Percentiles rank a stretch among this genome's conserved stretches.
Evolutionary conservation across 53 echinoderm and acorn worm species (phyloP).

Genomic region (Holothuria leucospilota): DNA sequence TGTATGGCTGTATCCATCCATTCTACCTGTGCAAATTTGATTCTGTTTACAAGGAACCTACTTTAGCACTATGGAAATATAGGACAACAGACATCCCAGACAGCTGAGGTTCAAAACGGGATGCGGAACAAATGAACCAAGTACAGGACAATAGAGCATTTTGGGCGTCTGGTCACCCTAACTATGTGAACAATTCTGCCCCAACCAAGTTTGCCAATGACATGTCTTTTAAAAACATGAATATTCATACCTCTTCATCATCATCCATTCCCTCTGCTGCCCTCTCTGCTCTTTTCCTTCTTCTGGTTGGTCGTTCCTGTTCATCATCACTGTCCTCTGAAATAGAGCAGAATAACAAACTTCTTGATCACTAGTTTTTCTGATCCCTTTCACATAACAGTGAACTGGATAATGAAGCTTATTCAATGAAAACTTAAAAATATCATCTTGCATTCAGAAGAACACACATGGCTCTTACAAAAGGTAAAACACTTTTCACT

Average conservation of each 20-base stretch:
- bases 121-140: too few species aligned
- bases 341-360: constrained; percentile 6
- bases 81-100: too few species aligned
- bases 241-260: constrained; percentile 67
- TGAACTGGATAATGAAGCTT: not conserved
- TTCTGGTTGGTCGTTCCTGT: constrained; percentile 86
- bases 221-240: not conserved
- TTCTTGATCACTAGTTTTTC: not conserved
- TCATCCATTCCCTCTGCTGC: constrained; percentile 99
- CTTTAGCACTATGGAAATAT: too few species aligned
- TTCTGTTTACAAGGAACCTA: too few species aligned
- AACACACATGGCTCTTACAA: not conserved
- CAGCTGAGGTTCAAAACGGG: too few species aligned
- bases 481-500: too few species aligned
- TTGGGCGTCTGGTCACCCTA: too few species aligned
- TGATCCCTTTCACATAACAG: not conserved
- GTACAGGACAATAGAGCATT: too few species aligned
- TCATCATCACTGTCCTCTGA: constrained; percentile 99
- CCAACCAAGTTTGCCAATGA: too few species aligned
- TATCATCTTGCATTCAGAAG: not conserved
- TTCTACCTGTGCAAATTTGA: too few species aligned
- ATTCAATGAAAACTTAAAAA: not conserved
- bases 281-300: constrained; percentile 91
- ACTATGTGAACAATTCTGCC: too few species aligned
- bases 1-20: too few species aligned